These are phyloP conservation scores for Andrena hattorfiana DNA, from an alignment of 2,888 invertebrate genomes.

Conservation along the genomic window DNA sequence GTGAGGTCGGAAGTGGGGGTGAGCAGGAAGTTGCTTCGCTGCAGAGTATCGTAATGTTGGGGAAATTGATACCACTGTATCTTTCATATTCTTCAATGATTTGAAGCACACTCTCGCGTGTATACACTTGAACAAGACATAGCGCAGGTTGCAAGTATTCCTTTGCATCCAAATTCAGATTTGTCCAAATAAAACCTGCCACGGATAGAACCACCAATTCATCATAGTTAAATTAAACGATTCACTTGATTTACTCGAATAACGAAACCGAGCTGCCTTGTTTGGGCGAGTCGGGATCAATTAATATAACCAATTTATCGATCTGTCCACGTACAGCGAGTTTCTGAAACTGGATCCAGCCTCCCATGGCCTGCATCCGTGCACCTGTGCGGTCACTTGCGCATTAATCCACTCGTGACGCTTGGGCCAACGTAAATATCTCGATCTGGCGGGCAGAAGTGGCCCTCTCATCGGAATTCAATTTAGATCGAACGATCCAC, in stretches of 20 bases:
- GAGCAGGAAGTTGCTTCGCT: not conserved
- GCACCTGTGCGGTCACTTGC: slow-evolving; percentile 46
- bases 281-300: slow-evolving; percentile 29
- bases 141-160: too few relatives aligned
- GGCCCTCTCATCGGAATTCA: slow-evolving; percentile 39
- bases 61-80: too few relatives aligned
- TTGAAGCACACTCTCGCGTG: too few relatives aligned
- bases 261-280: slow-evolving; percentile 17
- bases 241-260: slow-evolving; percentile 22
- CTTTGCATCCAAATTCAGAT: too few relatives aligned
- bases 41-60: too few relatives aligned
- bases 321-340: slow-evolving; percentile 30
- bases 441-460: slow-evolving; percentile 16
- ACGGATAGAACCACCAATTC: not conserved
- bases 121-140: too few relatives aligned
- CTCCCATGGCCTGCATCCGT: slow-evolving; percentile 18
- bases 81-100: too few relatives aligned
- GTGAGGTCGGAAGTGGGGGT: not conserved
- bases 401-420: slow-evolving; percentile 60
- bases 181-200: too few relatives aligned
- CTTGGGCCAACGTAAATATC: slow-evolving; percentile 56
- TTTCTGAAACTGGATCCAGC: slow-evolving; percentile 43
- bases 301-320: slow-evolving; percentile 55
- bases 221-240: slow-evolving; percentile 14
- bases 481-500: slow-evolving; percentile 36